Evolutionary conservation across 2,888 invertebrate species (phyloP), one percentile per base, ranked within the genome.

Genomic region (Idaea straminata): DNA sequence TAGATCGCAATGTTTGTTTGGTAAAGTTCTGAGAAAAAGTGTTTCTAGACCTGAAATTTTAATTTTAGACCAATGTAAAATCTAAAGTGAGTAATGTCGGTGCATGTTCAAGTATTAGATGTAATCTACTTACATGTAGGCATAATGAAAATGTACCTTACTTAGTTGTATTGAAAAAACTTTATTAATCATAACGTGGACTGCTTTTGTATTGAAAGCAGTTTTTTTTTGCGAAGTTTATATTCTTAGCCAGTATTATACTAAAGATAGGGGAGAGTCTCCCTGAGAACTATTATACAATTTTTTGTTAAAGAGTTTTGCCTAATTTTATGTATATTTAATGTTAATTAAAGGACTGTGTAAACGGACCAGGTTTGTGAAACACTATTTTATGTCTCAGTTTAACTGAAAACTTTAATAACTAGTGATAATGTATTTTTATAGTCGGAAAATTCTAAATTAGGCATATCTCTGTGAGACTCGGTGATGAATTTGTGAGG

Each of bases 301-400:
- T 76, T 67, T 69, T 78, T 83, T 83, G 85, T 85, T 87, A 88
- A 83, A 76, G 73, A 80, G 81, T 83, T 81, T 77, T 80, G 83
- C 82, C 84, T 84, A 80, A 86, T 84, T 89, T 85, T 86, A 88
- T 79, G 81, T 83, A 47, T 13, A 47, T 13, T 47, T 47, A 79
- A 82, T 85, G 81, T 86, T 84, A 83, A 80, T 64, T 64, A 61
- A 66, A 68, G 66, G 66, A 72, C 69, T 73, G 70, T 69, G 82
- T 82, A 83, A 81, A 83, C 77, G 89, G 89, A 91, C 88, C 89
- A 91, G 88, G 85, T 86, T 87, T 85, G 82, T 85, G 80, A 84
- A 80, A 75, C 80, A 78, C 76, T 80, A 76, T 77, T 79, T 74
- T 72, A 80, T 78, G 76, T 75, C 74, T 87, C 89, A 90, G 89